Conservation (phyloP, 2,888 invertebrate genomes). For the Lobophora halterata region DNA sequence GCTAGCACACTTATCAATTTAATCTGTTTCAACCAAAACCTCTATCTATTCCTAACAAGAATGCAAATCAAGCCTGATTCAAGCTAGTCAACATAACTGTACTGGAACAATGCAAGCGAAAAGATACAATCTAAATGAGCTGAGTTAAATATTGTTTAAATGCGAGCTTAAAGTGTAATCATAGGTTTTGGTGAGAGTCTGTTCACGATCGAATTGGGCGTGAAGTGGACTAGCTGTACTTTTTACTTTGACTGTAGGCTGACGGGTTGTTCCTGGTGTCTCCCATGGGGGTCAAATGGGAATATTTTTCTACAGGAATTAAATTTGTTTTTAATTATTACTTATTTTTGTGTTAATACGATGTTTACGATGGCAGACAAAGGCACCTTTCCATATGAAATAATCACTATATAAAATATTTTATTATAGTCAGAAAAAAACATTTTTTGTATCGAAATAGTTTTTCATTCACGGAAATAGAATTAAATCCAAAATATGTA, state of each 20-base stretch:
- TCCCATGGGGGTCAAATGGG: no score
- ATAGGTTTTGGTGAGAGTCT: constrained; percentile 26
- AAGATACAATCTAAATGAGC: constrained; percentile 49
- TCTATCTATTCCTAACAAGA: constrained; percentile 26
- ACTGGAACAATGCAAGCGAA: constrained; percentile 42
- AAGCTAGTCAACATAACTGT: constrained; percentile 27
- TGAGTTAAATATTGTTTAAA: constrained; percentile 49
- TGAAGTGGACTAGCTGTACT: constrained; percentile 11
- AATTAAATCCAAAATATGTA: no score
- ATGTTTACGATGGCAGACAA: no score
- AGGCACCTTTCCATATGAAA: no score
- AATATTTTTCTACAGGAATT: no score
- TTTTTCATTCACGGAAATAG: no score
- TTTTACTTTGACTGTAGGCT: background rate
- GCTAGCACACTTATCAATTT: background rate
- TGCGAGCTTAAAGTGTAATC: constrained; percentile 34
- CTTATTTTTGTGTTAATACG: no score
- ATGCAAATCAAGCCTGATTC: constrained; percentile 24
- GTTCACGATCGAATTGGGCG: constrained; percentile 13
- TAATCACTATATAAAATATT: no score
- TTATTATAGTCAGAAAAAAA: no score
- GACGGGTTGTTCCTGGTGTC: no score
- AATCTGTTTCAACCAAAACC: constrained; percentile 7
- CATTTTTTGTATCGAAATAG: no score
- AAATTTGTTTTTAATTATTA: no score